Evolutionary conservation across 2,113 vertebrate species (phyloP), one percentile per base, ranked within the genome.

Genomic region (Cyphomyrus plagiostoma): DNA sequence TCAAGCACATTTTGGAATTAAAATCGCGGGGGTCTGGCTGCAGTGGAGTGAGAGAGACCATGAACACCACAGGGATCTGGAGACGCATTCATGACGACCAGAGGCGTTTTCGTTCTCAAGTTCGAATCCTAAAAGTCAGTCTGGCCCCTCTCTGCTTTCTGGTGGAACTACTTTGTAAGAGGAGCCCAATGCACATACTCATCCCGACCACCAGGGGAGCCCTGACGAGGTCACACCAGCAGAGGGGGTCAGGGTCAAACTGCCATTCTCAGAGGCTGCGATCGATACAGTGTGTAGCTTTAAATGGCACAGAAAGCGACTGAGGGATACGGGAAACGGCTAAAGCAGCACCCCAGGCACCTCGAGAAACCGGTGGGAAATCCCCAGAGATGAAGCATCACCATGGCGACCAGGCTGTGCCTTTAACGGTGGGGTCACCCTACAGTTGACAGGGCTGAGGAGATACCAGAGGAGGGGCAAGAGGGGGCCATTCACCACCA

Each of bases 271-370:
- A 90, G 91, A 90, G 84, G 88, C 83, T 80, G 30, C 15, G 92
- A 95, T 95, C 95, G 93, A 96, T 96, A 94, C 90, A 92, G 94
- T 93, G 95, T 95, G 94, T 95, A 95, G 94, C 94, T 95, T 95
- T 96, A 94, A 96, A 93, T 4, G 91, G 91, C 91, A 92, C 94
- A 94, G 95, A 96, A 95, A 95, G 91, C 92, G 49, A 92, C 93
- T 92, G 92, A 95, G 94, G 93, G 21, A 74, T 49, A 42, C 88
- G 82, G 82, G 82, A 45, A 84, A 49, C 23, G 5, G 46, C 21
- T 4, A 48, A 46, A 84, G 45, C 39, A 46, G 26, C 66, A 35
- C 9, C 66, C 8, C 9, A 3, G 2, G 56, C 56, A 58, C 19
- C 53, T 56, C 5, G 21, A 8, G 53, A 21, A 5, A 7, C 19